Evolutionary conservation across 2,888 invertebrate species (phyloP).

Genomic region (Idaea biselata): DNA sequence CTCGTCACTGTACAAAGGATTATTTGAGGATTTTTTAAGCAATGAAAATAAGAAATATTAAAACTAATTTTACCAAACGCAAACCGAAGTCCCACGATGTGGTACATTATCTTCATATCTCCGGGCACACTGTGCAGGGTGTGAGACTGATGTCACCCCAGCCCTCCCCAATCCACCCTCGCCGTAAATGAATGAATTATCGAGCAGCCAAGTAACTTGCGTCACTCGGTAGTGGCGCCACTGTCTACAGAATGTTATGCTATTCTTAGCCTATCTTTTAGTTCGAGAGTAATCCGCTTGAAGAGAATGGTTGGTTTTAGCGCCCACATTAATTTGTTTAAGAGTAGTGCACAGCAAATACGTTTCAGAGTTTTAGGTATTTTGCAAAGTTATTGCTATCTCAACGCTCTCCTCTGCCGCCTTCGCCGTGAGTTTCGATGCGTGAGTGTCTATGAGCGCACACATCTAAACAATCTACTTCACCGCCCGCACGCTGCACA

Average conservation of each 20-base stretch:
- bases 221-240: not conserved
- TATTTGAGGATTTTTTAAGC: too few species aligned
- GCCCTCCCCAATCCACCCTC: constrained; percentile 17
- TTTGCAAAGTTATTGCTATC: too few species aligned
- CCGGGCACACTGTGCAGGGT: not conserved
- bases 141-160: constrained; percentile 12
- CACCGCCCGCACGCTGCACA: too few species aligned
- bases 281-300: not conserved
- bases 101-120: not conserved
- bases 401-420: too few species aligned
- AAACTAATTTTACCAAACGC: not conserved
- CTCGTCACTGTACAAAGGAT: too few species aligned
- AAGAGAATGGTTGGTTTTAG: not conserved
- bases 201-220: constrained; percentile 25
- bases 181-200: constrained; percentile 59
- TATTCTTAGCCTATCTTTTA: not conserved
- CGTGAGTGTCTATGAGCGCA: too few species aligned
- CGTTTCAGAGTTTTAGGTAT: too few species aligned
- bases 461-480: too few species aligned
- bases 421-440: too few species aligned
- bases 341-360: too few species aligned
- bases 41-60: not conserved
- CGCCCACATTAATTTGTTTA: too few species aligned
- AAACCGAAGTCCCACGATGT: not conserved
- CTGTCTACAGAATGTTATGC: not conserved